These are phyloP conservation scores for Graptemys geographica DNA, from an alignment of 2,797 vertebrate genomes.

Conservation along the genomic window DNA sequence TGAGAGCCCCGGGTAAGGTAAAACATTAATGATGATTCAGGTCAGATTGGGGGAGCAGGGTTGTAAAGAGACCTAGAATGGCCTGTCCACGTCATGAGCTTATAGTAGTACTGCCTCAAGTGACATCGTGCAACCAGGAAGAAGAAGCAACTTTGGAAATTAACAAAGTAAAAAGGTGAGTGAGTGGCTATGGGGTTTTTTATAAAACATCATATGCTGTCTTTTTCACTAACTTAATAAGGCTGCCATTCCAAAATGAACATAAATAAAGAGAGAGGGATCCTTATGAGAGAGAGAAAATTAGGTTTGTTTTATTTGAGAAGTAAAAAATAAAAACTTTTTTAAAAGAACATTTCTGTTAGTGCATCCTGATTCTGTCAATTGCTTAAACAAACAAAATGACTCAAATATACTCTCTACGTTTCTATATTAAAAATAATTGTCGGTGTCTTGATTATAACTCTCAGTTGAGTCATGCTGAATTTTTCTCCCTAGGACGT, in stretches of 20 bases:
- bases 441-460: neutral
- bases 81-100: neutral
- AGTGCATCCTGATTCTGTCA: neutral
- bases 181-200: neutral
- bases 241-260: neutral
- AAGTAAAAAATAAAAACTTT: conserved; percentile 29
- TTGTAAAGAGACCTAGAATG: neutral
- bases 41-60: neutral
- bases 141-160: neutral
- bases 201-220: neutral
- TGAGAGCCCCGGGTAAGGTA: neutral
- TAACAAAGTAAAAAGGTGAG: neutral
- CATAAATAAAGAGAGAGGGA: conserved; percentile 18
- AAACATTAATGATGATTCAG: neutral
- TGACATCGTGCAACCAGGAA: accelerated
- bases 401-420: neutral
- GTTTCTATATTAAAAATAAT: neutral
- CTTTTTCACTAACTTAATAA: conserved; percentile 12
- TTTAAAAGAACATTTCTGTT: neutral
- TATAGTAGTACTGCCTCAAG: neutral
- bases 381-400: neutral
- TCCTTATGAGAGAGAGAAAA: conserved; percentile 51
- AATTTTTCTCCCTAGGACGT: neutral
- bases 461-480: neutral
- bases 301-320: conserved; percentile 27